phyloP scores from a whole-genome alignment of 2,797 vertebrate genomes.

The Chrosomus eos region DNA sequence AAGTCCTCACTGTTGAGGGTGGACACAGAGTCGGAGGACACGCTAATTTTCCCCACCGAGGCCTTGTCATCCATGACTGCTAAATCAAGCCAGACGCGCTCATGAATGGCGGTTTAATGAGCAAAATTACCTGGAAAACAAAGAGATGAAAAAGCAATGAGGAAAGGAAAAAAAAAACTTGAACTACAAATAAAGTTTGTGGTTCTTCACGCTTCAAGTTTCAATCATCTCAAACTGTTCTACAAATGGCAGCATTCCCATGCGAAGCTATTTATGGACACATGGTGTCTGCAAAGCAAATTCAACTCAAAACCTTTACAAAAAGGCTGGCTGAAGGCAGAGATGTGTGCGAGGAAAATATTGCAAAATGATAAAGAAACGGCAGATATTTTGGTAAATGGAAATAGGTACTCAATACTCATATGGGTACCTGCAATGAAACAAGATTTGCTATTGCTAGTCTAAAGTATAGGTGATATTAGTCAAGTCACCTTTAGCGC shows the following conservation, averaged over 20 bases:
- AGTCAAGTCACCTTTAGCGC: too few species aligned
- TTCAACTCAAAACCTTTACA: not conserved
- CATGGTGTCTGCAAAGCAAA: conserved; percentile 1
- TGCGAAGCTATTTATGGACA: conserved; percentile 16
- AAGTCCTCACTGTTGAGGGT: conserved; percentile 99
- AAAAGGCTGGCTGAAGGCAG: not conserved
- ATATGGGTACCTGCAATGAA: too few species aligned
- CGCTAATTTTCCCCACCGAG: conserved; percentile 99
- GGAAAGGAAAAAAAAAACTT: conserved; percentile 64
- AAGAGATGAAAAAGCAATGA: conserved; percentile 70
- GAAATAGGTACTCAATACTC: too few species aligned
- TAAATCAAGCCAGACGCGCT: conserved; percentile 82
- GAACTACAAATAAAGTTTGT: not conserved
- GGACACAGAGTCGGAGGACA: conserved; percentile 99
- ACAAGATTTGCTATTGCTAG: not conserved
- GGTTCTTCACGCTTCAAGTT: not conserved
- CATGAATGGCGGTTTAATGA: conserved; percentile 87
- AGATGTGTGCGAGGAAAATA: not conserved
- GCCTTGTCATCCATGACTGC: conserved; percentile 99
- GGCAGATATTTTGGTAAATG: not conserved
- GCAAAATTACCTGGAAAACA: conserved; percentile 80
- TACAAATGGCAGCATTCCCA: not conserved
- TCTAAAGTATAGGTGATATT: not conserved
- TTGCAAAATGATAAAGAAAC: not conserved
- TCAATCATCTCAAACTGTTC: not conserved